These are phyloP conservation scores for Phylloscopus trochiloides DNA, from an alignment of 2,113 vertebrate genomes.

Conservation along the genomic window DNA sequence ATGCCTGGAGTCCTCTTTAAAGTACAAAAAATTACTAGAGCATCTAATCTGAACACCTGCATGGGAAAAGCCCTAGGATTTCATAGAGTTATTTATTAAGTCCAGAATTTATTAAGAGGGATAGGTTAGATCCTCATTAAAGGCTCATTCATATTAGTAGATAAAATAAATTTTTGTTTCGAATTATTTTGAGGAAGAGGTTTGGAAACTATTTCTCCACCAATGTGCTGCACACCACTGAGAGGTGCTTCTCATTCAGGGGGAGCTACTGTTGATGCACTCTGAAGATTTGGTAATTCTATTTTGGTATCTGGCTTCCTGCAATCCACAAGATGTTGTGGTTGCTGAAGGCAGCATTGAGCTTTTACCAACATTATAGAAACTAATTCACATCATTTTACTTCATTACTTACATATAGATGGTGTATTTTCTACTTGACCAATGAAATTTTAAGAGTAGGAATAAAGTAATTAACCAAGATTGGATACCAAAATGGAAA, in stretches of 20 bases:
- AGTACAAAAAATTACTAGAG: background rate
- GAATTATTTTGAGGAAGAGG: background rate
- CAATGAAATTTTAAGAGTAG: background rate
- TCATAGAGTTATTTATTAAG: background rate
- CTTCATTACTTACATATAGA: background rate
- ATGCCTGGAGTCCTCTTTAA: background rate
- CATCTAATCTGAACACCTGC: background rate
- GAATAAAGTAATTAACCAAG: background rate
- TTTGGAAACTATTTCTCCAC: background rate
- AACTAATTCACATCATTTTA: background rate
- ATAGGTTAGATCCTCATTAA: background rate
- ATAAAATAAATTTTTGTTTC: background rate
- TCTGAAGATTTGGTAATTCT: background rate
- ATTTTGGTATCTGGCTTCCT: background rate
- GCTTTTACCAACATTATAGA: background rate
- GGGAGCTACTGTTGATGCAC: background rate
- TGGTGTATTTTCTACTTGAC: background rate
- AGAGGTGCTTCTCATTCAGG: background rate
- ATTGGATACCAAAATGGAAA: background rate
- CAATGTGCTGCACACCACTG: accelerated
- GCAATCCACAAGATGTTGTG: background rate
- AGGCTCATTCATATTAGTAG: background rate
- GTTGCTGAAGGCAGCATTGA: background rate
- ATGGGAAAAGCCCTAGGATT: background rate
- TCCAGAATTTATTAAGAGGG: background rate